Evolutionary conservation across 35 echinoderm and acorn worm genomes (phyloP).

Genomic region (Patiria miniata): DNA sequence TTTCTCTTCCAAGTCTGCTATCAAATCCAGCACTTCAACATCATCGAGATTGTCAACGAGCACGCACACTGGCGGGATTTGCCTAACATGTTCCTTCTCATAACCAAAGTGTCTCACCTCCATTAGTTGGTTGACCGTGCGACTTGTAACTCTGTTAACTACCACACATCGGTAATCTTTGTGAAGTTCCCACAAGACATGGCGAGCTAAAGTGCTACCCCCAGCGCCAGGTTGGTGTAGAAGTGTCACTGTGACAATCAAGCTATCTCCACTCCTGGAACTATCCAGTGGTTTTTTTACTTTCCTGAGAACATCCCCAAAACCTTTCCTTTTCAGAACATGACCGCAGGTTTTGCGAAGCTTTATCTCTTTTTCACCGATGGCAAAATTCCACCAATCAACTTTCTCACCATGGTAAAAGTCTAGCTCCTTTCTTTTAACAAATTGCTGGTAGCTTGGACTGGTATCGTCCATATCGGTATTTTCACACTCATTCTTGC

Average conservation of each 20-base stretch:
- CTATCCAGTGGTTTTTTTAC: not conserved
- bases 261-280: not conserved
- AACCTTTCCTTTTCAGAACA: not conserved
- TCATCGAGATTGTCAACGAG: slow-evolving; percentile 46
- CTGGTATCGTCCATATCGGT: slow-evolving; percentile 58
- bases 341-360: slow-evolving; percentile 5
- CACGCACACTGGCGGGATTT: not conserved
- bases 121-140: slow-evolving; percentile 50
- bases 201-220: slow-evolving; percentile 54
- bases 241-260: slow-evolving; percentile 34
- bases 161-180: slow-evolving; percentile 48
- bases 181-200: slow-evolving; percentile 61
- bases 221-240: slow-evolving; percentile 58
- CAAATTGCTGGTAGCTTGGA: slow-evolving; percentile 38
- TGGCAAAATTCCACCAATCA: slow-evolving; percentile 48
- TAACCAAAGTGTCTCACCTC: slow-evolving; percentile 43
- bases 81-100: not conserved
- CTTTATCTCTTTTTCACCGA: slow-evolving; percentile 1
- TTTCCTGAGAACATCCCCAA: slow-evolving; percentile 10
- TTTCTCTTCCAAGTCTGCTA: slow-evolving; percentile 36
- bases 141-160: slow-evolving; percentile 48
- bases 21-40: slow-evolving; percentile 10
- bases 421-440: slow-evolving; percentile 27
- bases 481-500: slow-evolving; percentile 61
- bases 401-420: slow-evolving; percentile 47